phyloP scores from a whole-genome alignment of 1,140 invertebrate genomes.

The Drosophila gunungcola region DNA sequence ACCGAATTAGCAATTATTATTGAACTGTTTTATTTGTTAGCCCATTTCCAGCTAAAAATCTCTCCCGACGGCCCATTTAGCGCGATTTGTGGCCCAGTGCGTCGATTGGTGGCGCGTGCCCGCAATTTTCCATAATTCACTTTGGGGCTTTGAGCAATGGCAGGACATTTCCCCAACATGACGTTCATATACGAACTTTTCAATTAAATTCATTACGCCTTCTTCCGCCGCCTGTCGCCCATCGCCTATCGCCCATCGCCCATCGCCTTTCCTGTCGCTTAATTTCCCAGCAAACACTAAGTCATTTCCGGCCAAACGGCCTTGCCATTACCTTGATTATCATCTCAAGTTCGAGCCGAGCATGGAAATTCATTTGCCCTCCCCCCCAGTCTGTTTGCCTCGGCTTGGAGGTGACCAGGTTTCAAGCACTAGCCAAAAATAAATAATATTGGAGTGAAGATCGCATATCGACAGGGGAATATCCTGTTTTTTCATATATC shows the following conservation, averaged over 20 bases:
- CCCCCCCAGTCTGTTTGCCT: conserved; percentile 5
- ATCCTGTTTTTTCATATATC: neutral
- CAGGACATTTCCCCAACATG: conserved; percentile 55
- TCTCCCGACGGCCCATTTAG: conserved; percentile 47
- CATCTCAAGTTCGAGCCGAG: conserved; percentile 62
- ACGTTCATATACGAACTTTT: conserved; percentile 60
- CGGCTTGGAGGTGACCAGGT: conserved; percentile 10
- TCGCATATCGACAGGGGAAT: conserved; percentile 2
- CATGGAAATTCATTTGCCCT: conserved; percentile 44
- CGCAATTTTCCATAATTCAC: conserved; percentile 35
- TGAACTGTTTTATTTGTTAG: conserved; percentile 48
- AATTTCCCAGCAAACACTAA: conserved; percentile 75
- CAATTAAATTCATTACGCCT: conserved; percentile 80
- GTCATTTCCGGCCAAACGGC: conserved; percentile 75
- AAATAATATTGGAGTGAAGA: neutral
- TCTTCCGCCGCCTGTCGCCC: conserved; percentile 46
- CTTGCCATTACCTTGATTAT: conserved; percentile 77
- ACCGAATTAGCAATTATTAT: conserved; percentile 46
- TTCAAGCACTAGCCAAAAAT: conserved; percentile 29
- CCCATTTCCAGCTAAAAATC: conserved; percentile 22
- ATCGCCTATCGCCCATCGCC: neutral
- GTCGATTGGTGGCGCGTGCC: conserved; percentile 59
- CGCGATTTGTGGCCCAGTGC: conserved; percentile 53
- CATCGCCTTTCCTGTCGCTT: conserved; percentile 46
- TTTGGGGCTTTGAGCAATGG: conserved; percentile 27